Evolutionary conservation across 2,797 vertebrate species (phyloP), one percentile per base, ranked within the genome.

Genomic region (Lagocephalus sceleratus): DNA sequence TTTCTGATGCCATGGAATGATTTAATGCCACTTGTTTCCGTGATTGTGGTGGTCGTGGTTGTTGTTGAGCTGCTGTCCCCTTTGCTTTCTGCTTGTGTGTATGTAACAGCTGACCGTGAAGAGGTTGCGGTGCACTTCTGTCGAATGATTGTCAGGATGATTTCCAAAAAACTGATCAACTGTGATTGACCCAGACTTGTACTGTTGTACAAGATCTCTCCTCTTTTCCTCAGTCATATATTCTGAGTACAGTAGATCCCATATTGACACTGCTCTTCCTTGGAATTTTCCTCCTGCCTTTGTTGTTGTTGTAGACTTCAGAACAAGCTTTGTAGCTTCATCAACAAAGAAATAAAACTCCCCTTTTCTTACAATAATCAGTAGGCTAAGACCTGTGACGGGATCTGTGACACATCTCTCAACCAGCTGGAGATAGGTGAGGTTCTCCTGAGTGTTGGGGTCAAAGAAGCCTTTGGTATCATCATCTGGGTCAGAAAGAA

Each of bases 391-490:
- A 16, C 46, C 81, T 3, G 82, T 82, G 0, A 19, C 71, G 0
- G 89, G 68, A 45, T 96, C 94, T 0, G 52, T 83, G 54, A 91
- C 52, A 0, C 93, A 94, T 6, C 93, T 89, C 47, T 92, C 92
- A 32, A 94, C 61, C 0, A 94, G 86, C 56, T 94, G 92, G 47
- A 92, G 29, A n/a, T 95, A 95, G 0, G 93, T 95, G 3, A 94
- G 90, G 68, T 94, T 94, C 76, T 94, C 92, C 0, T 94, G 80
- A 0, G 93, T 94, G 79, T 95, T 95, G 54, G 94, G 93, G 51
- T 94, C 93, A 0, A 94, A 94, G 69, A 95, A 94, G 14, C 93
- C 92, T 56, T 93, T 94, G 61, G 92, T 94, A 75, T 94, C 93
- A 0, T 94, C 93, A 0, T 55, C 64, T 25, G 93, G 78, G 63